Evolutionary conservation across 2,888 invertebrate species (phyloP), one percentile per base, ranked within the genome.

Genomic region (Chaetogeoica ovagalla): DNA sequence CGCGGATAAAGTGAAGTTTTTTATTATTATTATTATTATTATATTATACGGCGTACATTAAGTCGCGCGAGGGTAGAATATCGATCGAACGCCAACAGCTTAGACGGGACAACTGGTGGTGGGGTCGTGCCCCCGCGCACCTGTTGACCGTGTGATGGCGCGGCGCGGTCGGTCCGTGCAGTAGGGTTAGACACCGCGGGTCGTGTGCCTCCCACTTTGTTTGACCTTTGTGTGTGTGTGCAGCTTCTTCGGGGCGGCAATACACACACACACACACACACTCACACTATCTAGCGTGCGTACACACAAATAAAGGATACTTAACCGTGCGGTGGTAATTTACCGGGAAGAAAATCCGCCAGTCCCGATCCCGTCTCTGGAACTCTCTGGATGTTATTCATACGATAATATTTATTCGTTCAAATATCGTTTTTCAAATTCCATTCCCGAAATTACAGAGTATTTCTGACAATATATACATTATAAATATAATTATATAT

Each of bases 201-300:
- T 52, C n/a, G 21, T n/a, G 74, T 4, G 17, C 74, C 74, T 75
- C 74, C 74, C 65, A 75, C 65, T 66, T 17, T 11, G 57, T 75
- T 75, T 75, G 74, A 75, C 74, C 74, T 75, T 43, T 75, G 65
- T 43, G 65, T 66, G 65, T 75, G 74, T 75, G 74, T 75, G 65
- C 74, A 75, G 74, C 74, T 66, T 75, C 74, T 65, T 75, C 23
- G 43, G 65, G 63, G 57, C 37, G 37, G 70, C 57, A 15, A 30
- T 13, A 13, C 72, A 23, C n/a, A 19, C 70, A 13, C 70, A 52
- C 23, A 52, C 52, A 9, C 55, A 69, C 68, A 52, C 68, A 23
- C 52, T 23, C 43, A 43, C 48, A 15, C 30, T 30, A 30, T 30
- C 30, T 30, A 1, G 30, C 39, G 4, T 19, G 37, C 37, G 30